A percentile compares a stretch with the other conserved stretches of the same genome.
phyloP scores from a whole-genome alignment of 1,140 invertebrate species.

The Geopemphigus sp. region DNA sequence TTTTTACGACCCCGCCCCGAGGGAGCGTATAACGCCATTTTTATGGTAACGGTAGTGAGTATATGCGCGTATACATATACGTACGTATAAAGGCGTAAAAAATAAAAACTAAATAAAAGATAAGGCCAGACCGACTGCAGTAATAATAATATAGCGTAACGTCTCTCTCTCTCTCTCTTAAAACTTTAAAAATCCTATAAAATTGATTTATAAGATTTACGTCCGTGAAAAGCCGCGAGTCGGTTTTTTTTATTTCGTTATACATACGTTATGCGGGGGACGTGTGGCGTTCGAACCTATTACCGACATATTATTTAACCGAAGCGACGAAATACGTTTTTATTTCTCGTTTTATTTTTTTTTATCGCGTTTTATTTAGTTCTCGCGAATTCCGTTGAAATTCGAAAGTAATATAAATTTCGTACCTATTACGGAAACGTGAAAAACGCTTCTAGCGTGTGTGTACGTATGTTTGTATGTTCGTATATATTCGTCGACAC shows the following conservation, averaged over 20 bases:
- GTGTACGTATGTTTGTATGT: no score
- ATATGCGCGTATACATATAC: background rate
- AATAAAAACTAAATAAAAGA: background rate
- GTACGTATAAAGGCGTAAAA: conserved; percentile 10
- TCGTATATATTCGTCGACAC: no score
- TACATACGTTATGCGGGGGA: background rate
- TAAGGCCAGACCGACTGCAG: background rate
- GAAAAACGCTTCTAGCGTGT: no score
- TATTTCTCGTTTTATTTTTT: no score
- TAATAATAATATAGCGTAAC: conserved; percentile 4
- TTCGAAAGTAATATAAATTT: background rate
- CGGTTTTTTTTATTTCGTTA: conserved; percentile 14
- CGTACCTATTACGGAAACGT: background rate
- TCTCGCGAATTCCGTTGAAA: background rate
- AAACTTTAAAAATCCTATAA: conserved; percentile 26
- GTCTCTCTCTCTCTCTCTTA: conserved; percentile 23
- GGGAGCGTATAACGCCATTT: background rate
- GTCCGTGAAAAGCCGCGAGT: background rate
- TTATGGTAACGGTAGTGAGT: conserved; percentile 21
- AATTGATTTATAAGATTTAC: conserved; percentile 19
- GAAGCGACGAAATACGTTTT: conserved; percentile 9
- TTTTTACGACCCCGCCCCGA: background rate
- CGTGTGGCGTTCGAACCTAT: conserved; percentile 7
- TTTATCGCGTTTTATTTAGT: conserved; percentile 9
- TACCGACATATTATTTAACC: background rate